phyloP scores from a whole-genome alignment of 1,140 invertebrate species.

The Sycophila sp. region DNA sequence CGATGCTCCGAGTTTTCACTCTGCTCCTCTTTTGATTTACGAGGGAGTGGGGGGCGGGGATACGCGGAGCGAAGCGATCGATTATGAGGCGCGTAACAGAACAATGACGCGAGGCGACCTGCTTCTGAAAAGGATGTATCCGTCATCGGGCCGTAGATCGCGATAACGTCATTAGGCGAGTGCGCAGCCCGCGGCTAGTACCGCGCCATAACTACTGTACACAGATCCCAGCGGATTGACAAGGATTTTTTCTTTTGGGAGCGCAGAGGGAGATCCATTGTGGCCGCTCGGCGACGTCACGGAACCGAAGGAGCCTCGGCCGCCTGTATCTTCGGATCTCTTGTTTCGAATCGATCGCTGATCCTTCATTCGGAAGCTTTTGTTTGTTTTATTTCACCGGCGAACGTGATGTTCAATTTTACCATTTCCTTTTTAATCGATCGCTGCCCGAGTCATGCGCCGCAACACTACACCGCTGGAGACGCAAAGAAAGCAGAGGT shows the following conservation, averaged over 20 bases:
- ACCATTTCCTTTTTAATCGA: too few species aligned
- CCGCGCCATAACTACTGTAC: neutral
- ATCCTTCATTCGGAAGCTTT: too few species aligned
- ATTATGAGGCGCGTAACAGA: conserved; percentile 1
- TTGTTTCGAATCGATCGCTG: neutral
- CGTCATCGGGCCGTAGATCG: neutral
- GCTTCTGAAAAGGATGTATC: conserved; percentile 22
- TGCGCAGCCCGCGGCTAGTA: neutral
- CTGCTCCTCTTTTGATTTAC: neutral
- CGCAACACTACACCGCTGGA: too few species aligned
- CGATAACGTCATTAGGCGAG: conserved; percentile 8
- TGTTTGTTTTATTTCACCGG: too few species aligned
- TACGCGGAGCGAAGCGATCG: too few species aligned
- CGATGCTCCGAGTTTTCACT: too few species aligned
- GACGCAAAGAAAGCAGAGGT: too few species aligned
- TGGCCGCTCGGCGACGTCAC: too few species aligned
- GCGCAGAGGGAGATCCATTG: too few species aligned
- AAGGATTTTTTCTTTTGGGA: neutral
- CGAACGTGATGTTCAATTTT: too few species aligned
- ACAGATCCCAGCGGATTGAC: neutral
- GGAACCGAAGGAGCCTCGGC: neutral
- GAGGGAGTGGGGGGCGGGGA: too few species aligned
- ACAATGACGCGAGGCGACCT: conserved; percentile 19
- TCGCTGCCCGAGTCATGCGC: too few species aligned
- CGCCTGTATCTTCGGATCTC: neutral